Base-by-base conservation (phyloP, 2,113 vertebrate genomes). In the Heteronetta atricapilla region DNA sequence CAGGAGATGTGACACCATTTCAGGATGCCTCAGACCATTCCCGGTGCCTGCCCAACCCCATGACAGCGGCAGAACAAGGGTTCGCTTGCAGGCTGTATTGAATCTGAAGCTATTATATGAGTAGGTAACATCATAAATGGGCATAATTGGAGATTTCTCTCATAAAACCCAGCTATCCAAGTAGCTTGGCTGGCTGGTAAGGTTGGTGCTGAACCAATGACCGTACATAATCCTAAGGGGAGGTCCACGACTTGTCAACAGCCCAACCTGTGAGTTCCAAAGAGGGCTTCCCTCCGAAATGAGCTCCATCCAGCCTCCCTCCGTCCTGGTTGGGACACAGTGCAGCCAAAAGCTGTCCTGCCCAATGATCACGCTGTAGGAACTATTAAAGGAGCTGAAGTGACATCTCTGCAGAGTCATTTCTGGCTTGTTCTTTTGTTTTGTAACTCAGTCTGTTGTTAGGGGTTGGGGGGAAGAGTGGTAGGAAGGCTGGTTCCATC, bases 1-100 rank as follows among this genome's bases (percentile, higher is more conserved):
- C 46, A 55, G 60, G 76, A 92, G 76, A 56, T 48, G 76, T 94
- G 80, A 74, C 79, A 91, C 90, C 23, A 3, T 89, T 88, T 90
- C 84, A 82, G 86, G 81, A 53, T 93, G 77, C 85, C 63, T 93
- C 79, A 88, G 36, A 62, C 44, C 58, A 12, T 59, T 19, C 56
- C 69, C 25, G 33, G 62, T 8, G 5, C 4, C 0, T 23, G n/a
- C 79, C 63, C 63, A 73, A 68, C 84, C 31, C 28, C 0, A 1
- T 64, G 0, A 1, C 33, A 83, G 67, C 63, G 83, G 86, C 33
- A 79, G 50, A 50, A 22, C n/a, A 70, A 77, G 62, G 50, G 55
- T 23, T 93, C 23, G 9, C 53, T 85, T 42, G 33, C 63, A 75
- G 44, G 33, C 62, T 79, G 33, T 53, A 31, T 58, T 52, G 21